phyloP scores from a whole-genome alignment of 2,888 invertebrate genomes.

The Hydropsyche betteni region DNA sequence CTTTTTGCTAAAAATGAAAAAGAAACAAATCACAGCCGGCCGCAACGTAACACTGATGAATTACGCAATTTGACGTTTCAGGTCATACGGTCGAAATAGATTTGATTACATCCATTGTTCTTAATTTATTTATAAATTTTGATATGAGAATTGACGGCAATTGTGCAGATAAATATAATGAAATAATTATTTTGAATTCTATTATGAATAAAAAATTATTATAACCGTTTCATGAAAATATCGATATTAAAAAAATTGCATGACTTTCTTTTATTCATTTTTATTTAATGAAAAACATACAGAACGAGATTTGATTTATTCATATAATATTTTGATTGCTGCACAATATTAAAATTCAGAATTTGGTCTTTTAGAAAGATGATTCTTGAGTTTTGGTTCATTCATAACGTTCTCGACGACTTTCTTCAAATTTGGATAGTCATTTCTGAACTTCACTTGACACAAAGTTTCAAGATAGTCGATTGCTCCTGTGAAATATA shows the following conservation, averaged over 20 bases:
- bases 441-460: constrained; percentile 53
- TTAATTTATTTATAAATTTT: too few relatives aligned
- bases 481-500: constrained; percentile 55
- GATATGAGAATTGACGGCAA: too few relatives aligned
- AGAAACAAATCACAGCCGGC: constrained; percentile 1
- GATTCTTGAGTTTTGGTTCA: constrained; percentile 31
- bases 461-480: constrained; percentile 48
- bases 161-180: too few relatives aligned
- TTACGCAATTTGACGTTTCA: constrained; percentile 27
- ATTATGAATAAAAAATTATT: too few relatives aligned
- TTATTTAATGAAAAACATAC: too few relatives aligned
- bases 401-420: constrained; percentile 53
- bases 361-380: constrained; percentile 33
- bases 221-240: too few relatives aligned
- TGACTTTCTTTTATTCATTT: too few relatives aligned
- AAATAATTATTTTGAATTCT: too few relatives aligned
- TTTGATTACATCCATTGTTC: neutral
- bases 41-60: neutral
- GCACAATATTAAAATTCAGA: constrained; percentile 29
- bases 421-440: constrained; percentile 53
- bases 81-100: neutral
- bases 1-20: neutral
- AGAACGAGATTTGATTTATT: too few relatives aligned
- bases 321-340: too few relatives aligned
- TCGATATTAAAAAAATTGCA: too few relatives aligned